Conservation (phyloP, 2,113 vertebrate species). For the Trochalopteron elliotii region DNA sequence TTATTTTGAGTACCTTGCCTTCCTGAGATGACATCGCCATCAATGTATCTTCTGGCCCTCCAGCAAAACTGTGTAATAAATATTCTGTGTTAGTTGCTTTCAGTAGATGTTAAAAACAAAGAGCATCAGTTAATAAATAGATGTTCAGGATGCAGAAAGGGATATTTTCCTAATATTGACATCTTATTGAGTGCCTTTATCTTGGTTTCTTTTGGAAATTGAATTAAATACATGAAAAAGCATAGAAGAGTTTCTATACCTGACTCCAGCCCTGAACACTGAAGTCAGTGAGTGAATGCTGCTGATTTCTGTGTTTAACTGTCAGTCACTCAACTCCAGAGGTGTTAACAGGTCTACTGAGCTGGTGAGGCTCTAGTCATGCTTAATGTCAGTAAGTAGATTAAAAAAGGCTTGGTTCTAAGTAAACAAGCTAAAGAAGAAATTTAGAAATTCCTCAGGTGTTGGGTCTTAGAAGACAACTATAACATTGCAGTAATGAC, state of each 20-base stretch:
- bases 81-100: neutral
- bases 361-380: neutral
- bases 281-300: neutral
- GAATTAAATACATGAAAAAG: neutral
- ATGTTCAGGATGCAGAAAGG: neutral
- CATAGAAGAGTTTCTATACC: neutral
- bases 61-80: neutral
- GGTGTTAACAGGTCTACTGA: neutral
- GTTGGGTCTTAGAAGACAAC: neutral
- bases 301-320: neutral
- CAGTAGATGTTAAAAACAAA: neutral
- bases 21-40: neutral
- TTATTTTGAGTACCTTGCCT: neutral
- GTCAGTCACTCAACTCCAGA: neutral
- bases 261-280: neutral
- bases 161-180: neutral
- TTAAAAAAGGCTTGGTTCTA: neutral
- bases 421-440: neutral
- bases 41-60: neutral
- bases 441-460: neutral
- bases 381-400: neutral
- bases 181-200: neutral
- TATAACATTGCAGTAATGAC: neutral
- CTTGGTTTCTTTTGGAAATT: neutral
- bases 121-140: neutral